Evolutionary conservation across 2,797 vertebrate genomes (phyloP).

Genomic region (Phrynocephalus vlangalii): DNA sequence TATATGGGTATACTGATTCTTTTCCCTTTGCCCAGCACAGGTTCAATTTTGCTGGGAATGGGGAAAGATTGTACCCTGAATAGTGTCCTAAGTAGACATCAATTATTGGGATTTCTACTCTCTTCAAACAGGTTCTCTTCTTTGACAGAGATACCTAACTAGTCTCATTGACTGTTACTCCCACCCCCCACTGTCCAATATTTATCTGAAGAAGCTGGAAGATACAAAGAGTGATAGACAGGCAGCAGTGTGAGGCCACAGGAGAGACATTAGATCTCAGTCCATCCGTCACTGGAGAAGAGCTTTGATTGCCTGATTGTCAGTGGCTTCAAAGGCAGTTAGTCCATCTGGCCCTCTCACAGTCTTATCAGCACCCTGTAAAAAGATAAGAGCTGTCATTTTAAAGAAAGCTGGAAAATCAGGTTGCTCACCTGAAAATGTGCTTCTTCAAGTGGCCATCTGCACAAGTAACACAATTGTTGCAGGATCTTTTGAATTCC

Average conservation of each 20-base stretch:
- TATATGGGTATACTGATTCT: conserved; percentile 61
- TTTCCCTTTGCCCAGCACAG: conserved; percentile 66
- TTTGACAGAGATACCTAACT: conserved; percentile 63
- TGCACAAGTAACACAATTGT: neutral
- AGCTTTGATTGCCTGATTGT: conserved; percentile 85
- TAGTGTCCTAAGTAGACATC: conserved; percentile 65
- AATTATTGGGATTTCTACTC: conserved; percentile 56
- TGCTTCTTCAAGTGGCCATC: neutral
- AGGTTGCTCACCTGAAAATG: neutral
- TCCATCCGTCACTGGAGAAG: conserved; percentile 83
- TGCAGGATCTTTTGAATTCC: neutral
- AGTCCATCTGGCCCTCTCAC: conserved; percentile 85
- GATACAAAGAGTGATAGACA: conserved; percentile 83
- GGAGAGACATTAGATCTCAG: conserved; percentile 78
- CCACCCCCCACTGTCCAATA: conserved; percentile 75
- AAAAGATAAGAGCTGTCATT: conserved; percentile 59
- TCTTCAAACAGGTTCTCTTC: conserved; percentile 62
- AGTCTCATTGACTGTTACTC: conserved; percentile 74
- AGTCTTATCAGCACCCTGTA: conserved; percentile 84
- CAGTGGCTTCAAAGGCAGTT: conserved; percentile 84
- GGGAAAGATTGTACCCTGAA: conserved; percentile 71
- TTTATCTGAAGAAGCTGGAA: conserved; percentile 84
- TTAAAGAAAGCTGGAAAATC: conserved; percentile 25
- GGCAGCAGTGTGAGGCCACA: conserved; percentile 86
- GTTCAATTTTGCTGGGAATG: conserved; percentile 64